Percentiles rank a stretch among this genome's conserved stretches.
phyloP scores from a whole-genome alignment of 2,113 vertebrate species.

The Rhodinocichla rosea region DNA sequence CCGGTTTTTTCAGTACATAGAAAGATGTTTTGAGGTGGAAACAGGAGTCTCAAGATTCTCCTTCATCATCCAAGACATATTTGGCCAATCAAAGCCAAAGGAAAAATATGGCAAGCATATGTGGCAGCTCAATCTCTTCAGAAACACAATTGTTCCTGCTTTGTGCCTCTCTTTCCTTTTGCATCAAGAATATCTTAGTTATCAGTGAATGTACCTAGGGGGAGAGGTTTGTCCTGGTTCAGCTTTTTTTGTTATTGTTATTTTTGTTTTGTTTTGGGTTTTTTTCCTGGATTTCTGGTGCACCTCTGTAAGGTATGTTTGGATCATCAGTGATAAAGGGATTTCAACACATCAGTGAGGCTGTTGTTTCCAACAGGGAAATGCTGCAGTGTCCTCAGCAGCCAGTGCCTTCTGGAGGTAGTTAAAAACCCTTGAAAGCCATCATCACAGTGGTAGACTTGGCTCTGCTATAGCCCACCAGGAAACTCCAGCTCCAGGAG shows the following conservation, averaged over 20 bases:
- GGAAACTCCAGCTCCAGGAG: neutral
- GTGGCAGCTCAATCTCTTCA: neutral
- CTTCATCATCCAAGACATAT: neutral
- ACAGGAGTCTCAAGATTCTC: neutral
- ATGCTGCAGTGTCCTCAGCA: neutral
- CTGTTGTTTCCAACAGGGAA: neutral
- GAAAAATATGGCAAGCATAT: neutral
- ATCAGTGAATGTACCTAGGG: neutral
- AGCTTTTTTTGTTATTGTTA: neutral
- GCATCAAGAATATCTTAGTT: neutral
- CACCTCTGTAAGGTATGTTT: neutral
- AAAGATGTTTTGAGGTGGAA: neutral
- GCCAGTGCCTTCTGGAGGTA: neutral
- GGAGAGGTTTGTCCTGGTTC: neutral
- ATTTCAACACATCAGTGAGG: neutral
- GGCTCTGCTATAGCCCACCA: neutral
- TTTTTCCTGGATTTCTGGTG: neutral
- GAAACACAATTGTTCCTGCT: neutral
- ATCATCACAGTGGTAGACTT: neutral
- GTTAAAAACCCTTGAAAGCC: neutral
- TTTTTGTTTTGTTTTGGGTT: neutral
- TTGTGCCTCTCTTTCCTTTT: neutral
- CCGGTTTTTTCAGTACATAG: neutral
- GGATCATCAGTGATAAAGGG: neutral
- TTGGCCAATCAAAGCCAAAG: neutral